Base-by-base conservation (phyloP, 2,888 invertebrate species). In the Erpobdella octoculata region DNA sequence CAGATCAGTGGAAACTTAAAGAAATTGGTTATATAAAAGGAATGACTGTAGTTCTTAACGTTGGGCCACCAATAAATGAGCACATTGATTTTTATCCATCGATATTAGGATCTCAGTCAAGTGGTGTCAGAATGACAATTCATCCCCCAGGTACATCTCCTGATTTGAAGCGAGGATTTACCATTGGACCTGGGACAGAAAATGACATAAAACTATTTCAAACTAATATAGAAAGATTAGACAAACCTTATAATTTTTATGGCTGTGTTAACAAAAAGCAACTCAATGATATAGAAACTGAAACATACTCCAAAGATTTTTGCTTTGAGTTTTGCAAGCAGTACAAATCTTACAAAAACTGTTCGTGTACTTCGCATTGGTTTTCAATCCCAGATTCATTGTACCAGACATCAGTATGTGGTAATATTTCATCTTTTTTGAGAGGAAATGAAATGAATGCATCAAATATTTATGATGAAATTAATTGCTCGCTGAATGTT, bases 141-240 rank as follows among this genome's bases (percentile, higher is more conserved):
- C 58, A 70, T 15, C 15, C 25, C 28, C 59, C 70, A 8, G 70
- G 70, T 6, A 59, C 38, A 31, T 59, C 28, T 5, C 33, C 70
- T 1, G 59, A 70, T 37, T 21, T 53, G 25, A 70, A 70, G 38
- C 25, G 59, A 33, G 70, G 70, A 59, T 12, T 70, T 1, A 59
- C 25, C 37, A 59, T 70, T n/a, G 70, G 59, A 35, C 70, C 59
- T 0, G 70, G 70, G 15, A 70, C 70, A 15, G 70, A 70, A 38
- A 70, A 35, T 1, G 33, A 37, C 0, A 1, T 70, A 5, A 36
- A 59, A 8, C 9, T 70, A 18, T 3, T n/a, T 18, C 48, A 53
- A 21, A 70, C 70, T 18, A 21, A 37, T 33, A 48, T 28, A 25
- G 28, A 31, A n/a, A 18, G 70, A 21, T 37, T 70, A 31, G 58